Base-by-base conservation (phyloP, 1,140 invertebrate species). In the Medauroidea extradentata region DNA sequence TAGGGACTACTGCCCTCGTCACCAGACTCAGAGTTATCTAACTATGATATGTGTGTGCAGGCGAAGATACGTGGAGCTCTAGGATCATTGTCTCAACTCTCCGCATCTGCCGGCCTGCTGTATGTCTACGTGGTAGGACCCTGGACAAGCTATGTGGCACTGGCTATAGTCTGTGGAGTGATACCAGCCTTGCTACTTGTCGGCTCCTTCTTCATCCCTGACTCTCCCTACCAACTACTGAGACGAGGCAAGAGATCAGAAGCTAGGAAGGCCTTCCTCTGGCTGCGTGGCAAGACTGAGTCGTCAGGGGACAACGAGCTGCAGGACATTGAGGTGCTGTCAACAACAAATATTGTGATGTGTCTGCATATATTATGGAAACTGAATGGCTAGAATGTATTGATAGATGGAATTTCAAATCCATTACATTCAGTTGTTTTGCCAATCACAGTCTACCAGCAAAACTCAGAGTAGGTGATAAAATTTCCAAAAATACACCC, bases 31-130 rank as follows among this genome's bases (percentile, higher is more conserved):
- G n/a, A n/a, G n/a, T n/a, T n/a, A n/a, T n/a, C n/a, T n/a, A n/a
- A n/a, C n/a, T n/a, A n/a, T n/a, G n/a, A n/a, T n/a, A n/a, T n/a
- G n/a, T n/a, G n/a, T n/a, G n/a, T n/a, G n/a, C n/a, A n/a, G n/a
- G n/a, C n/a, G n/a, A n/a, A n/a, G n/a, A 76, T 84, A 9, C 71
- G 85, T 8, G 85, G 85, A 1, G 72, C 78, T 11, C 71, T 86
- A 8, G 81, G 83, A 0, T 82, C 83, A 23, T 83, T 85, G 62
- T 85, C 85, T 53, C 86, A 89, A 63, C 76, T 89, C 1, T 81
- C 83, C 50, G 80, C 88, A n/a, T 80, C 82, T 3, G 72, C 83
- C 25, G 87, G 87, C 16, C 80, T 88, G 16, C 71, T 88, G 3
- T 76, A 43, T 18, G 38, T n/a, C 2, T 79, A 78, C 63, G 62